Conservation (phyloP, 2,888 invertebrate species). For the Trichogramma dendrolimi region DNA sequence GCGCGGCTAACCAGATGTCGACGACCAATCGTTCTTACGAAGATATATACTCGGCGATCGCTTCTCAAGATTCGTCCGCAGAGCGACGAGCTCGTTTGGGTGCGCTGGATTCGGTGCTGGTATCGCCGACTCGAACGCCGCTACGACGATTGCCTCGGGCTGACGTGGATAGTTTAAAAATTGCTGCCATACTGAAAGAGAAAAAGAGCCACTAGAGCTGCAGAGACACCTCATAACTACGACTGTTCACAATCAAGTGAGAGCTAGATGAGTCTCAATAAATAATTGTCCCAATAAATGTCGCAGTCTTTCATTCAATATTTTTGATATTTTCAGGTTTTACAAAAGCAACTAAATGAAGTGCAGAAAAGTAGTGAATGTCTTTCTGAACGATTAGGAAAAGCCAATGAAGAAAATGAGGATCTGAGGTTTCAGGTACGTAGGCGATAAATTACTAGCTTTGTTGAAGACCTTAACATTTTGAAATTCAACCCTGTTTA, state of each 20-base stretch:
- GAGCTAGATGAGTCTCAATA: background rate
- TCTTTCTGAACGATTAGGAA: slow-evolving; percentile 66
- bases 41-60: slow-evolving; percentile 38
- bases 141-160: slow-evolving; percentile 53
- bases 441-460: background rate
- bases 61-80: background rate
- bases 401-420: slow-evolving; percentile 73
- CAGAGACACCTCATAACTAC: slow-evolving; percentile 78
- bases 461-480: background rate
- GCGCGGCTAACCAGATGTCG: slow-evolving; percentile 22
- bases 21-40: slow-evolving; percentile 33
- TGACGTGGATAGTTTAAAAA: slow-evolving; percentile 69
- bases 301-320: background rate
- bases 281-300: background rate
- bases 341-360: slow-evolving; percentile 68
- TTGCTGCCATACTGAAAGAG: slow-evolving; percentile 78
- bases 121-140: slow-evolving; percentile 61
- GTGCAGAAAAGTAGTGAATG: slow-evolving; percentile 64
- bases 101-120: slow-evolving; percentile 66
- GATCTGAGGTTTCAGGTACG: slow-evolving; percentile 77
- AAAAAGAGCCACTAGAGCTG: slow-evolving; percentile 76
- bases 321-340: slow-evolving; percentile 58
- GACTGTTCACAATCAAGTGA: slow-evolving; percentile 80
- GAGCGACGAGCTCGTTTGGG: slow-evolving; percentile 55
- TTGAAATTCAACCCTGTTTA: background rate